These are phyloP conservation scores for Parnassius mnemosyne DNA, from an alignment of 2,888 invertebrate genomes.

Conservation along the genomic window DNA sequence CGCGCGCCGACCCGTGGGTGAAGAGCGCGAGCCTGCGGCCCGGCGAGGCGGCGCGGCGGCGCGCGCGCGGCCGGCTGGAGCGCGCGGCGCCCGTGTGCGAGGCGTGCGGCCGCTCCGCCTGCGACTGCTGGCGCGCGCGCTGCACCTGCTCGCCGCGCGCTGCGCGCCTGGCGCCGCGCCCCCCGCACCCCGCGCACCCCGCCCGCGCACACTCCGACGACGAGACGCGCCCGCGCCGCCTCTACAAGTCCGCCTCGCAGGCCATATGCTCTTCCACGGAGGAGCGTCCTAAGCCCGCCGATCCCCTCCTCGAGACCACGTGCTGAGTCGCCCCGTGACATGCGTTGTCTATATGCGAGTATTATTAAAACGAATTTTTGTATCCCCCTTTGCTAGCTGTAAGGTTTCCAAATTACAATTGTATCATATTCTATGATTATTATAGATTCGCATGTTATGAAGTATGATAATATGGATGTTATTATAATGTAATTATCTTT, in stretches of 20 bases:
- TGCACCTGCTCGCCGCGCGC: slow-evolving; percentile 34
- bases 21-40: slow-evolving; percentile 31
- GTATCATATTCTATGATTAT: slow-evolving; percentile 54
- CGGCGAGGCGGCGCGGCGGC: slow-evolving; percentile 34
- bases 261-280: slow-evolving; percentile 41
- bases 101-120: slow-evolving; percentile 44
- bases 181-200: slow-evolving; percentile 42
- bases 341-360: slow-evolving; percentile 54
- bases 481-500: slow-evolving; percentile 58
- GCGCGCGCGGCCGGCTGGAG: slow-evolving; percentile 36
- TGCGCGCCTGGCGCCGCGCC: slow-evolving; percentile 44
- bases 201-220: slow-evolving; percentile 52
- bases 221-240: slow-evolving; percentile 53
- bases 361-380: slow-evolving; percentile 77
- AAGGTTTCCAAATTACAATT: slow-evolving; percentile 75
- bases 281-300: slow-evolving; percentile 39
- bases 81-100: slow-evolving; percentile 40
- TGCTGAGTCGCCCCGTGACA: slow-evolving; percentile 53
- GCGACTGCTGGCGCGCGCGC: slow-evolving; percentile 40
- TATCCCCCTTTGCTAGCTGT: slow-evolving; percentile 56
- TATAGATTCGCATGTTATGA: slow-evolving; percentile 43
- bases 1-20: slow-evolving; percentile 37
- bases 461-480: slow-evolving; percentile 53
- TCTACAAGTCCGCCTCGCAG: slow-evolving; percentile 56
- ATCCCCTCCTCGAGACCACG: slow-evolving; percentile 71